Base-by-base conservation (phyloP, 2,888 invertebrate genomes). In the Romanomermis culicivorax region DNA sequence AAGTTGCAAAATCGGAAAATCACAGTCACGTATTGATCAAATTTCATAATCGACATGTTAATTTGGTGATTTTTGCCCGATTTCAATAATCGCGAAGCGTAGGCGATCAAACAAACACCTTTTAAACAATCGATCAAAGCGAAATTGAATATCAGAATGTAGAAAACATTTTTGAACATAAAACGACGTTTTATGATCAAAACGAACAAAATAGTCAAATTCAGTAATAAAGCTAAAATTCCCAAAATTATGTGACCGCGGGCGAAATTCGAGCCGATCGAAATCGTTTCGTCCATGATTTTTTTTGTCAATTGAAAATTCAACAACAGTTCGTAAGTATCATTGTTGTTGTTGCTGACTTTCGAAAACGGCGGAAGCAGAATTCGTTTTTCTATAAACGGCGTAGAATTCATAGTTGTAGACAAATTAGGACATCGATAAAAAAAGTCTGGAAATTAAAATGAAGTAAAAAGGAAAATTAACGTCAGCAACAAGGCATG, bases 91-190 rank as follows among this genome's bases (percentile, higher is more conserved):
- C 54, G 54, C 17, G 49, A 7, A n/a, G 53, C 47, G 24, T 24
- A 54, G 23, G 56, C 23, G 14, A 49, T 23, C 2, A 55, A 17
- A 50, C 52, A 52, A 14, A 29, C 50, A 58, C 63, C 62, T 60
- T 62, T 62, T 52, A 62, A 56, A 30, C 55, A 57, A 55, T 64
- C 64, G 51, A 63, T 61, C 30, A 62, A 54, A 24, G 60, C 59
- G 51, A 64, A 64, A 55, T 64, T 63, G 30, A 61, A 57, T 29
- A 64, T 60, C 53, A 64, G 60, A 2, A 62, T 54, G 55, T 64
- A 64, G 59, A 63, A 64, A 29, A 60, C 61, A 54, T 63, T 29
- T 23, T 36, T 49, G 3, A 54, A 25, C 50, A 30, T 29, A 29
- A 17, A 29, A 14, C 50, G 26, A 7, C 29, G 7, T 7, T 49